Evolutionary conservation across 2,797 vertebrate genomes (phyloP).

Genomic region (Danio kyathit): DNA sequence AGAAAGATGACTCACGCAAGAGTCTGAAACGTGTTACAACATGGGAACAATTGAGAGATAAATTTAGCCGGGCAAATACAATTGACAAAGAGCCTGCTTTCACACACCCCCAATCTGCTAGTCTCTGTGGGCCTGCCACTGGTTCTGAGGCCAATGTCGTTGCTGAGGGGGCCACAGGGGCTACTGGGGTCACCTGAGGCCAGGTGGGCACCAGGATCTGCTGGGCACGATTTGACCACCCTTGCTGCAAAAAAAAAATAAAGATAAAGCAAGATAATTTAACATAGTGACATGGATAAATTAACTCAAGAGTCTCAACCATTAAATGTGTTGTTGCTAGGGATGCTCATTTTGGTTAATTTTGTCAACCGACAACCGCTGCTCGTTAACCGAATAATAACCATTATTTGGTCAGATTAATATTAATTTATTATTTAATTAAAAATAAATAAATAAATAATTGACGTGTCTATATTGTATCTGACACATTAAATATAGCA

Average conservation of each 20-base stretch:
- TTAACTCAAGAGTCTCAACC: background rate
- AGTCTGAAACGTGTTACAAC: background rate
- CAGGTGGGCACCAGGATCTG: conserved; percentile 95
- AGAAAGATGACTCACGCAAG: background rate
- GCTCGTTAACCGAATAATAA: too few relatives aligned
- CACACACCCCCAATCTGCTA: conserved; percentile 96
- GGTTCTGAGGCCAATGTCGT: conserved; percentile 89
- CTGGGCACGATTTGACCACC: conserved; percentile 93
- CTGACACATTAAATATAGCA: too few relatives aligned
- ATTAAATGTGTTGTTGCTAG: background rate
- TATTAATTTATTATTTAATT: too few relatives aligned
- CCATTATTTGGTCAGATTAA: too few relatives aligned
- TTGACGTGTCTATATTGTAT: too few relatives aligned
- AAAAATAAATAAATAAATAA: too few relatives aligned
- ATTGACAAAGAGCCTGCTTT: background rate
- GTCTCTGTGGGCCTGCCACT: conserved; percentile 91
- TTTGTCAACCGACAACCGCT: too few relatives aligned
- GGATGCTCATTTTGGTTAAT: too few relatives aligned
- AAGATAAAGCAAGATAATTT: too few relatives aligned
- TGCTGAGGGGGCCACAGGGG: conserved; percentile 82
- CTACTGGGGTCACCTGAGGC: conserved; percentile 88
- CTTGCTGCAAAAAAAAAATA: conserved; percentile 70
- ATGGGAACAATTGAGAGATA: background rate
- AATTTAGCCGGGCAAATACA: conserved; percentile 1
- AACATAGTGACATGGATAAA: background rate